Evolutionary conservation across 2,113 vertebrate species (phyloP), one percentile per base, ranked within the genome.

Genomic region (Malaclemys terrapin): DNA sequence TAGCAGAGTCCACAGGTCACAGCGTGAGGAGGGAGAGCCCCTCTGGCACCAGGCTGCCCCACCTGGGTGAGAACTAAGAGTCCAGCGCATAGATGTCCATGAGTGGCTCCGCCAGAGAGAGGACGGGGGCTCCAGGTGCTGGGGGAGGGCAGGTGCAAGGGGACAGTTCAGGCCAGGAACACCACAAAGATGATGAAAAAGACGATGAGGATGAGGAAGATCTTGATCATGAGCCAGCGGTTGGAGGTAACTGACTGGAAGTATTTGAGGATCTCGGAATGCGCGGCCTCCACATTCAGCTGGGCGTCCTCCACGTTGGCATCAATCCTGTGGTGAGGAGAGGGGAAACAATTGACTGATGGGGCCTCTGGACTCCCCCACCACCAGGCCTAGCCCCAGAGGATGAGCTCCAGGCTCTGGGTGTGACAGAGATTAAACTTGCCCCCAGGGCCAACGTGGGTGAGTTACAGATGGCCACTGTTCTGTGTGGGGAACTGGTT

Each of bases 211-310:
- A 99, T 99, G 45, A 99, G 99, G 98, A 99, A 99, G 95, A 99
- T 99, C 98, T 99, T 99, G 96, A 99, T 98, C 99, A 99, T 99
- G 80, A 99, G 98, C 99, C 99, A 99, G 93, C 99, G 99, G 94
- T 99, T 99, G 97, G 99, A 99, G 50, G 99, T 99, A 88, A 99
- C 99, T 0, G 99, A 99, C 98, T 99, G 99, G 97, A 99, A 99
- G 95, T 99, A 99, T 93, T 99, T 99, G 89, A 99, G 98, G 96
- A 99, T 99, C 98, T 99, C 99, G 0, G 98, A 98, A 92, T 99
- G 99, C 10, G 99, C 99, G 0, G 98, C 98, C 47, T 99, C 99
- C 62, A 99, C 99, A 3, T 99, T 99, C 56, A 99, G 97, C 98
- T 99, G 98, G 1, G 99, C 98, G 97, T 99, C 99, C 93, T 99